Base-by-base conservation (phyloP, 2,113 vertebrate species). In the Cyprinus carpio region DNA sequence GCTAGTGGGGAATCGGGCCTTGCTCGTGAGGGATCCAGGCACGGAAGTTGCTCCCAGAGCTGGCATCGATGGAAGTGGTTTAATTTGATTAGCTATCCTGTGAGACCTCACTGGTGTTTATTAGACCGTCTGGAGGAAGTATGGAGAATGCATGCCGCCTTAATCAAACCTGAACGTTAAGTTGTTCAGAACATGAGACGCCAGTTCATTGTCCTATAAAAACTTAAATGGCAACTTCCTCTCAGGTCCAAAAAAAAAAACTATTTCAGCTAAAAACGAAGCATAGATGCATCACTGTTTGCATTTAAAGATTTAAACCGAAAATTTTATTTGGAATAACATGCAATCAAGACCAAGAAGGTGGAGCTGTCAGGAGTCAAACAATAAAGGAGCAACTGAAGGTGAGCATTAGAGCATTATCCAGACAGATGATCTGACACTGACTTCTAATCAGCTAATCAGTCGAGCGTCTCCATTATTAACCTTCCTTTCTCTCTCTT, bases 391-490 rank as follows among this genome's bases (percentile, higher is more conserved):
- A 43, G 54, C 78, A 80, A 46, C 7, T 1, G 20, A 79, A 62
- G 56, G 54, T 62, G 54, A 79, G 56, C 37, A 49, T 25, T 60
- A 15, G 58, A 80, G 58, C 27, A 64, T 76, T 74, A 34, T 43
- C 64, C 43, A 31, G 51, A 43, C 51, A 23, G 27, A 72, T 20
- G 8, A 75, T 84, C 13, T 58, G 37, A 72, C 82, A 49, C 72
- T 23, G 71, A 46, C 18, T 65, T 62, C 83, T 77, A 31, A 29
- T 64, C 72, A 76, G 56, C 83, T 77, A 77, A 85, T 85, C 83
- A 85, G 34, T 40, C 13, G 7, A 64, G 27, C 83, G 56, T 67
- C 58, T 69, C 46, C 27, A 40, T 64, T 80, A 80, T 46, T 80
- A 80, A 80, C 82, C 49, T 62, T 62, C 71, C 15, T 29, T n/a